Evolutionary conservation across 2,888 invertebrate genomes (phyloP).

Genomic region (Spisula solida): DNA sequence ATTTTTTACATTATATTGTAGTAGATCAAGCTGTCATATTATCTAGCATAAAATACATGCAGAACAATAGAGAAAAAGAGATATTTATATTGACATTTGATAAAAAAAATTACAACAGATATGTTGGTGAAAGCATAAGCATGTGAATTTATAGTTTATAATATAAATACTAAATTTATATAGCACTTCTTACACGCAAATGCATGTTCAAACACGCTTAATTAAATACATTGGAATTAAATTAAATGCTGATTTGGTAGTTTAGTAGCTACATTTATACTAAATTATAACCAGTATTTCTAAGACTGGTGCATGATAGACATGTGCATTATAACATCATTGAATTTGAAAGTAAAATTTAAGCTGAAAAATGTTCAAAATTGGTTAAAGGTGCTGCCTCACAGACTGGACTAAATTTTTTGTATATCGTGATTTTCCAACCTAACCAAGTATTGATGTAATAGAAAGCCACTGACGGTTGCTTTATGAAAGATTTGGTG

Average conservation of each 20-base stretch:
- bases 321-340: not conserved
- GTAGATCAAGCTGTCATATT: no score
- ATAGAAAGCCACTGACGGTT: no score
- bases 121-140: not conserved
- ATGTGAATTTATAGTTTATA: not conserved
- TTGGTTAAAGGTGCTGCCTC: no score
- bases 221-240: not conserved
- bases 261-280: not conserved
- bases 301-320: not conserved
- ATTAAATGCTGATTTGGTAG: not conserved
- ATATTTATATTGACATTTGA: not conserved
- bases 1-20: not conserved
- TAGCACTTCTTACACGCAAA: not conserved
- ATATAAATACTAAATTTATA: no score
- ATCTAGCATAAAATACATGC: no score
- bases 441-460: no score
- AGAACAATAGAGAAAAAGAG: no score
- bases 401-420: no score
- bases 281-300: not conserved
- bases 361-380: not conserved
- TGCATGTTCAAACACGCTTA: not conserved
- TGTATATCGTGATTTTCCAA: no score
- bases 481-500: no score
- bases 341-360: not conserved
- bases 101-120: not conserved